Percentiles rank a stretch among this genome's conserved stretches.
These are phyloP conservation scores for Clarias fuscus DNA, from an alignment of 2,797 vertebrate species.

Conservation along the genomic window DNA sequence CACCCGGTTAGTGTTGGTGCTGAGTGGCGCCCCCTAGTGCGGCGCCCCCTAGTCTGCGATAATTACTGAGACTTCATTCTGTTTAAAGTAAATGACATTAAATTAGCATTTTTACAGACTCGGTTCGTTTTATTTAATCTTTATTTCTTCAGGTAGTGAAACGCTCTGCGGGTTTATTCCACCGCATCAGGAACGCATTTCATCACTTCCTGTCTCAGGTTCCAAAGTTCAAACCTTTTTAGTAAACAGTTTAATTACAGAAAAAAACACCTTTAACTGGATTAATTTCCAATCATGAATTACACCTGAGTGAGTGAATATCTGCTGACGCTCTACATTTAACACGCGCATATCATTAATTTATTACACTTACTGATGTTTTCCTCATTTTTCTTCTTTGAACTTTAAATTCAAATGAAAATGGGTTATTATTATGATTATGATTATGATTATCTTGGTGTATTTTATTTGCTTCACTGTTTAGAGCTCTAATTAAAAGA, in stretches of 20 bases:
- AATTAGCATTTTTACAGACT: neutral
- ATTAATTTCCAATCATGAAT: neutral
- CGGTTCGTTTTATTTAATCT: neutral
- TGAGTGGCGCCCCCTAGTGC: neutral
- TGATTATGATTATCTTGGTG: neutral
- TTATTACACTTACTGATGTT: neutral
- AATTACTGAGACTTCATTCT: neutral
- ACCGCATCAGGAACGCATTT: neutral
- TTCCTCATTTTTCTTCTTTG: neutral
- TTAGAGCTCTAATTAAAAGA: neutral
- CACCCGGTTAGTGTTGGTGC: neutral
- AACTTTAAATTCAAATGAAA: neutral
- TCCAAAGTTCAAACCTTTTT: neutral
- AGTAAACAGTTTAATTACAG: neutral
- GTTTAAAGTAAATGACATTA: neutral
- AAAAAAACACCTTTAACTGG: neutral
- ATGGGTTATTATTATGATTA: no score
- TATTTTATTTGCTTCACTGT: neutral
- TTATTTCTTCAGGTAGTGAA: neutral
- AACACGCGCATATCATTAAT: neutral
- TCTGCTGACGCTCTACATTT: neutral
- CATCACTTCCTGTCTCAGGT: constrained; percentile 6
- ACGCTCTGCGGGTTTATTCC: neutral
- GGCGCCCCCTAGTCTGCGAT: neutral
- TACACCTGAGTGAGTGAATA: neutral